Base-by-base conservation (phyloP, 2,113 vertebrate genomes). In the Perca schrenkii region DNA sequence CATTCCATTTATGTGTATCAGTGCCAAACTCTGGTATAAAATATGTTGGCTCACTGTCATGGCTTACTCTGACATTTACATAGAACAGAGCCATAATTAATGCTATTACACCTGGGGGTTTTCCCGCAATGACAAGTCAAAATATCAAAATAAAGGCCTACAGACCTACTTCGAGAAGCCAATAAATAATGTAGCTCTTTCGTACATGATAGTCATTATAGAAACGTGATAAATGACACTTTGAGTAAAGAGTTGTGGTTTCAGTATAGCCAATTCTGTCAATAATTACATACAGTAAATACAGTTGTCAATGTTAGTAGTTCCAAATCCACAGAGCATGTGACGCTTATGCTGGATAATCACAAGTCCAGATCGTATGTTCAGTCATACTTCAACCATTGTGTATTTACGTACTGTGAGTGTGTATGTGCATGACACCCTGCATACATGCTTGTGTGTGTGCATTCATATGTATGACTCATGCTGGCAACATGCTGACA, bases 401-500 rank as follows among this genome's bases (percentile, higher is more conserved):
- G 75, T 64, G 6, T 40, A 15, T 52, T 49, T 65, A 77, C 40
- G 72, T 61, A 14, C 66, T 13, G 47, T 40, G 15, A 28, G 43
- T 19, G 61, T 66, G 22, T 28, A 3, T 25, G 63, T 52, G 49
- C 17, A 22, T 68, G 50, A 17, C 76, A 56, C 53, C 31, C 6
- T 54, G 64, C 63, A 58, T 54, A 40, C 0, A 2, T 62, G 62
- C n/a, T 34, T 36, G 21, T 52, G 25, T 71, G 56, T 49, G 31
- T 34, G 31, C 31, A 4, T 31, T 81, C 50, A 66, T 85, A 79
- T 88, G 90, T 75, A 82, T 90, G 84, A 74, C 75, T 77, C 71
- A 46, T 64, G 74, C 82, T 34, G 66, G 73, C 66, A 65, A 89
- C 77, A 85, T 28, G 58, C 79, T 88, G 81, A 91, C 89, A 84